These are phyloP conservation scores for Cyphomyrus discorhynchus DNA, from an alignment of 2,113 vertebrate genomes.

Conservation along the genomic window DNA sequence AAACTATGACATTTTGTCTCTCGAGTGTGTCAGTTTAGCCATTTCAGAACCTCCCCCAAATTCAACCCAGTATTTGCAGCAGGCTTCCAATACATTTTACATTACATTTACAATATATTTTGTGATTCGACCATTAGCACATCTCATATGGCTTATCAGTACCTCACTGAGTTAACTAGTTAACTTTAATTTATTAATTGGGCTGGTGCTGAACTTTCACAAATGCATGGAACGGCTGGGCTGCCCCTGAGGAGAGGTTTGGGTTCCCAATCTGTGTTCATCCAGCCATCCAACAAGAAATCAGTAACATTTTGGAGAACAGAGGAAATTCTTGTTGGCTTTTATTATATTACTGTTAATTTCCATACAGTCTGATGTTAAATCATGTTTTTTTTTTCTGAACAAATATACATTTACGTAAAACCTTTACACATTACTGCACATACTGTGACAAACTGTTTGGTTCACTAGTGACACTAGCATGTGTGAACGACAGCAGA, in stretches of 20 bases:
- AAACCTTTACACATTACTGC: neutral
- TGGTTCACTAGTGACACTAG: neutral
- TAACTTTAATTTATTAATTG: neutral
- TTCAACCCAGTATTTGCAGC: neutral
- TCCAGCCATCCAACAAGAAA: neutral
- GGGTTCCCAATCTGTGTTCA: neutral
- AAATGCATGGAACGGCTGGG: neutral
- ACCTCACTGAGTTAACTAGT: neutral
- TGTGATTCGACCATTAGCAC: neutral
- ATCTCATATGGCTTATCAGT: neutral
- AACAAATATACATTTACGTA: neutral
- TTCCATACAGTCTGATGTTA: neutral
- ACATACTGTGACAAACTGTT: neutral
- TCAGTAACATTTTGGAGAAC: neutral
- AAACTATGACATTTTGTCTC: neutral
- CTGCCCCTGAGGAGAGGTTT: neutral
- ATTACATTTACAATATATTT: neutral
- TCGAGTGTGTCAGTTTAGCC: neutral
- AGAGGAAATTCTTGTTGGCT: neutral
- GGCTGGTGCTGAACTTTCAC: too few species aligned
- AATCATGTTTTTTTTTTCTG: neutral
- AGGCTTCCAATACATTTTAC: neutral
- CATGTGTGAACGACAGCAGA: neutral
- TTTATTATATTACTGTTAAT: neutral
- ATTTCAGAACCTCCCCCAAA: neutral